Evolutionary conservation across 2,888 invertebrate species (phyloP), one percentile per base, ranked within the genome.

Genomic region (Lithophane leautieri): DNA sequence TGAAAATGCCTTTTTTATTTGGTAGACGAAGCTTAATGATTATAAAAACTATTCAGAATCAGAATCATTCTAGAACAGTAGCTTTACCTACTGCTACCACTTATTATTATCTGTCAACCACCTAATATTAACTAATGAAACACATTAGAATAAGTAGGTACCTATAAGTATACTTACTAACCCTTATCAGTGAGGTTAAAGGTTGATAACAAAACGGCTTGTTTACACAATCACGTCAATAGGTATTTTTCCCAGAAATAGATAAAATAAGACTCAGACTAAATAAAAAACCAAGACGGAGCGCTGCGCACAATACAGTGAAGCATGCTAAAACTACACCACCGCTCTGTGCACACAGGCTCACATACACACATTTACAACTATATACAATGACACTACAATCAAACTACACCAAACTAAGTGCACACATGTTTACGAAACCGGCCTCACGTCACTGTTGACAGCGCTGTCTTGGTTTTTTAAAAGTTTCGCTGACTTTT

Each of bases 121-220:
- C 2, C 54, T 34, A 47, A 6, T 16, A 50, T 40, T 14, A 40
- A n/a, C n/a, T 0, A 44, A 62, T 16, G 4, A 74, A 54, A 62
- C 34, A 54, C n/a, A 28, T 50, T 74, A 40, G n/a, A 42, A 40
- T 25, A 34, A 25, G 19, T 60, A 16, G 28, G 19, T 66, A 42
- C 9, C 8, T 34, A 54, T 50, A 34, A 19, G n/a, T 58, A 47
- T 22, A 7, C n/a, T 34, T 14, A 56, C 4, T 34, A 58, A 50
- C 11, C 42, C 34, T 67, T 80, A 80, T 80, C 70, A 22, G 62
- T 19, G 34, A 70, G 76, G 79, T 62, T 50, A 76, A 63, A 80
- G 81, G 81, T 71, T 54, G 34, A 22, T 65, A 54, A 69, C 58
- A 76, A 56, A 79, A 56, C 58, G 44, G 14, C 60, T 56, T 72